Percentiles rank a stretch among this genome's conserved stretches.
Conservation (phyloP, 2,113 vertebrate species). For the Gambusia holbrooki region DNA sequence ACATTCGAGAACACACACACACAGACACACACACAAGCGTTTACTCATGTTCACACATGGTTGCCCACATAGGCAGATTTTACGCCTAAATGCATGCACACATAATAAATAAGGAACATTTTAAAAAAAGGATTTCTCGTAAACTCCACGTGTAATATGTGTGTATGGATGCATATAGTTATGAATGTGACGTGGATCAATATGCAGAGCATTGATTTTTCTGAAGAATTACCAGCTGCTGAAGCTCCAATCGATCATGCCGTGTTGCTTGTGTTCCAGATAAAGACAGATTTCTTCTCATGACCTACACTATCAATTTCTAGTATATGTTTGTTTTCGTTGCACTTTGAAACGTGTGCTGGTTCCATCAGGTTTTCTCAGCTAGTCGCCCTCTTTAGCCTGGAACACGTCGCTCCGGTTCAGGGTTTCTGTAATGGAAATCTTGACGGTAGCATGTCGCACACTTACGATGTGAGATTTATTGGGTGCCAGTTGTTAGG, state of each 20-base stretch:
- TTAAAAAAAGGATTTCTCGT: neutral
- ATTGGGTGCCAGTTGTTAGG: too few relatives aligned
- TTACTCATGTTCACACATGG: neutral
- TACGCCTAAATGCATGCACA: neutral
- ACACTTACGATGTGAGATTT: too few relatives aligned
- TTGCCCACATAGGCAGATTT: neutral
- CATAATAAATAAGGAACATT: neutral
- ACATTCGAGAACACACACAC: slow-evolving; percentile 17
- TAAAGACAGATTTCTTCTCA: too few relatives aligned
- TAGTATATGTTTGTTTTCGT: neutral
- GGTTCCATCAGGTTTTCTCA: neutral
- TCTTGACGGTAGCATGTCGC: too few relatives aligned
- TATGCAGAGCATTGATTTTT: slow-evolving; percentile 35
- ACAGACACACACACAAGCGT: too few relatives aligned
- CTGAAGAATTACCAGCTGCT: slow-evolving; percentile 36
- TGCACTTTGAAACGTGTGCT: neutral
- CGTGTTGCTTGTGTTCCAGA: neutral
- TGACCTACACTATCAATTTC: neutral
- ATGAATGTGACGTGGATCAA: slow-evolving; percentile 24
- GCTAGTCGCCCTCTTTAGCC: too few relatives aligned
- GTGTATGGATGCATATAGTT: neutral
- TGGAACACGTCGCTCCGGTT: neutral
- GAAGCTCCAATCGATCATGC: slow-evolving; percentile 11
- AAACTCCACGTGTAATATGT: neutral
- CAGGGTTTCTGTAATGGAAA: neutral